phyloP scores from a whole-genome alignment of 2,113 vertebrate genomes.

The Stegostoma tigrinum region DNA sequence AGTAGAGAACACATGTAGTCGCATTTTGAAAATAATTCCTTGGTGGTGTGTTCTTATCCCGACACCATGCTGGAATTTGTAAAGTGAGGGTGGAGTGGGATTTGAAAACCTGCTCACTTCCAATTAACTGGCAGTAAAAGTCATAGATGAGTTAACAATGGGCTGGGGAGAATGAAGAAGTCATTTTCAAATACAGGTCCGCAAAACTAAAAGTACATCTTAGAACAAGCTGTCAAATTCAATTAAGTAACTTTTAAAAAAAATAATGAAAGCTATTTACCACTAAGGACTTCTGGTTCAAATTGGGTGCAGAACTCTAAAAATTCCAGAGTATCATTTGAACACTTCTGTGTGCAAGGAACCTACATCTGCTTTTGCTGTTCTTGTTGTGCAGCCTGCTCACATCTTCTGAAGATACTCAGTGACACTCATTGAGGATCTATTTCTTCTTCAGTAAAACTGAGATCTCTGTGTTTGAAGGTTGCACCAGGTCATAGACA shows the following conservation, averaged over 20 bases:
- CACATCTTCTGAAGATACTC: background rate
- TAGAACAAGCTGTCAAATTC: background rate
- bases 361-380: background rate
- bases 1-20: too few species aligned
- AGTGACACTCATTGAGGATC: background rate
- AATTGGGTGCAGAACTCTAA: background rate
- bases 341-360: background rate
- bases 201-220: background rate
- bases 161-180: background rate
- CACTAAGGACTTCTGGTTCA: background rate
- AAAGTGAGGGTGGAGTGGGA: background rate
- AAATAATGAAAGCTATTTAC: background rate
- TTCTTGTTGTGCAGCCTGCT: background rate
- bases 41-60: background rate
- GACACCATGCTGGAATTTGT: background rate
- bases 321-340: background rate
- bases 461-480: background rate
- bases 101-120: background rate
- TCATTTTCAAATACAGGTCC: background rate
- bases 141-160: background rate
- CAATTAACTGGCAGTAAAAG: background rate
- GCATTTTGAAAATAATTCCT: background rate
- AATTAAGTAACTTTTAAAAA: background rate
- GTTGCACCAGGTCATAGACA: background rate
- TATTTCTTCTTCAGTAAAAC: background rate